Evolutionary conservation across 2,888 invertebrate genomes (phyloP).

Genomic region (Hedychridium roseum): DNA sequence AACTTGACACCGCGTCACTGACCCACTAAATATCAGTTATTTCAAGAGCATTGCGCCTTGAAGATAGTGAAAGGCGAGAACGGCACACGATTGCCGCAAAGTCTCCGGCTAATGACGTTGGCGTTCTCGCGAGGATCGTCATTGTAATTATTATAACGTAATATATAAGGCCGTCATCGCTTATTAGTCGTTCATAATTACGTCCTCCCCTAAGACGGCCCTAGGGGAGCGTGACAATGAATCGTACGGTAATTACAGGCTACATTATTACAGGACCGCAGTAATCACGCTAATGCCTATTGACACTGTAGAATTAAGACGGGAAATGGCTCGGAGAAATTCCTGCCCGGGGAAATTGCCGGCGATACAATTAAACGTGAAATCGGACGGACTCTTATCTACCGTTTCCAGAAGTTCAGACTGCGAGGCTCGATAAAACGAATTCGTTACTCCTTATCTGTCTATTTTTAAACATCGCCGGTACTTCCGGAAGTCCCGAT

Average conservation of each 20-base stretch:
- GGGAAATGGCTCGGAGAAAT: neutral
- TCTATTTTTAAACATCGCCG: no score
- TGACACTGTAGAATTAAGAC: neutral
- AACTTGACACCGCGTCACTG: no score
- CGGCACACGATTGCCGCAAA: slow-evolving; percentile 31
- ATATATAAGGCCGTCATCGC: no score
- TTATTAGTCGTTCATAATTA: no score
- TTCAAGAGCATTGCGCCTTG: slow-evolving; percentile 10
- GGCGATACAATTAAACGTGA: neutral
- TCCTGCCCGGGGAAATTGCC: neutral
- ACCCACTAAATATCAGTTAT: no score
- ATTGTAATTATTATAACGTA: slow-evolving; percentile 29
- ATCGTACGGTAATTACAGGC: neutral
- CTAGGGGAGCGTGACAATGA: slow-evolving; percentile 3
- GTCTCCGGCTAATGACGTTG: slow-evolving; percentile 33
- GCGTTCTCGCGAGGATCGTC: slow-evolving; percentile 8
- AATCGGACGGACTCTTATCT: no score
- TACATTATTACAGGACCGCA: neutral
- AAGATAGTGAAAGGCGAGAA: slow-evolving; percentile 37
- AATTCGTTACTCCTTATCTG: no score
- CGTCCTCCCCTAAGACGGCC: no score
- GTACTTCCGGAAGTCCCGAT: no score
- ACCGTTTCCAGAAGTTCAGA: no score
- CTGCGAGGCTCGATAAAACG: no score
- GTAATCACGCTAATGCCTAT: neutral